phyloP scores from a whole-genome alignment of 2,888 invertebrate species.

The Acanthosepion lycidas region DNA sequence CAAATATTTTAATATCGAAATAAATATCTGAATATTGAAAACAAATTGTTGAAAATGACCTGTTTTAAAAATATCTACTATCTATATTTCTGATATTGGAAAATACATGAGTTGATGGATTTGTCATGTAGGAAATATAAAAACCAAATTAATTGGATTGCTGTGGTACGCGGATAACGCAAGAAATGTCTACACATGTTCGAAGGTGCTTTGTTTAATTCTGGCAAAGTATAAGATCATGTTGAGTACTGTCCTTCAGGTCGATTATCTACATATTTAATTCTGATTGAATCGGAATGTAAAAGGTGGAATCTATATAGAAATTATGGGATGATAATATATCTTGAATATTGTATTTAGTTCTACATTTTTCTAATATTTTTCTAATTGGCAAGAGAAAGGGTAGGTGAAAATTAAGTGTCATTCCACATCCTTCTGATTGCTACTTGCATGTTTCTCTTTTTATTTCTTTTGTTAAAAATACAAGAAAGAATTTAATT shows the following conservation, averaged over 20 bases:
- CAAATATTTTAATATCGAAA: not conserved
- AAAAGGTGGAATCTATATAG: too few species aligned
- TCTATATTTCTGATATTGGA: not conserved
- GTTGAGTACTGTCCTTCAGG: not conserved
- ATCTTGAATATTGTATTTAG: too few species aligned
- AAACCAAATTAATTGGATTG: not conserved
- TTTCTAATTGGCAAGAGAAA: too few species aligned
- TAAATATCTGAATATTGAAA: not conserved
- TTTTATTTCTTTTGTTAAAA: too few species aligned
- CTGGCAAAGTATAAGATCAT: not conserved
- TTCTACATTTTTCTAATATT: too few species aligned
- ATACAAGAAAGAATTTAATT: too few species aligned
- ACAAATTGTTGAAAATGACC: not conserved
- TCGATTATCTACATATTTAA: not conserved
- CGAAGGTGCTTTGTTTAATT: not conserved
- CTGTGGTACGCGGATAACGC: not conserved
- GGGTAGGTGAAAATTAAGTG: too few species aligned
- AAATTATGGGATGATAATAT: not conserved
- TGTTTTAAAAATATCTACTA: not conserved
- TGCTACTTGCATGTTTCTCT: too few species aligned
- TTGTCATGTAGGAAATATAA: not conserved
- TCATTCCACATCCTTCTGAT: too few species aligned
- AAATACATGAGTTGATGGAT: not conserved
- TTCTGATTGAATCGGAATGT: too few species aligned
- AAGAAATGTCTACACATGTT: not conserved